Evolutionary conservation across 1,140 invertebrate genomes (phyloP), one percentile per base, ranked within the genome.

Genomic region (Drosophila elegans): DNA sequence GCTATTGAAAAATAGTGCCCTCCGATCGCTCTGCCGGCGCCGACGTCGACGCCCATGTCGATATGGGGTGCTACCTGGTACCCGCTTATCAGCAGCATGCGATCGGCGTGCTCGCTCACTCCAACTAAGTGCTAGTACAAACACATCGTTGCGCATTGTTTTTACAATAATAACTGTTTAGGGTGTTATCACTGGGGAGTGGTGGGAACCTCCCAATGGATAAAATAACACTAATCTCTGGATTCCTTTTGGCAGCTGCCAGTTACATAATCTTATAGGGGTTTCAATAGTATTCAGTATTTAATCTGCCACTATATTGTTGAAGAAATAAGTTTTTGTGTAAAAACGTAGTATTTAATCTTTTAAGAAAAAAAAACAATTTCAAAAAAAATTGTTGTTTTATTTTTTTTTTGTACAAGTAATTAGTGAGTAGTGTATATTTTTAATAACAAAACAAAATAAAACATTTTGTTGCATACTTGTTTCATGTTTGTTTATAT

Each of bases 1-100:
- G 83, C 84, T 80, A 83, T 80, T 67, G 80, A 76, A 89, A 71
- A 57, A 25, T 36, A 62, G 29, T 42, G 66, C 49, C 44, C 38
- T 36, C 29, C 46, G 54, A 13, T 46, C 55, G 60, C 60, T 63
- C 60, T 49, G 74, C 42, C 39, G 9, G 12, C 68, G 41, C 36
- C 32, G 38, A 7, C 71, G 53, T 49, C 38, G 74, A 32, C 42
- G 53, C 29, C 49, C 36, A 11, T 13, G 53, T 63, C 46, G 46
- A 59, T 49, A 63, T 67, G 54, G 56, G 36, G 36, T 53, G 53
- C 78, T 62, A 75, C 56, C 63, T 80, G 71, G 16, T 71, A 52
- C 48, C 34, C 38, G 52, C 36, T 85, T 84, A 83, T 78, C 78
- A 86, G 61, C 36, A 64, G 72, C 42, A 68, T 55, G 45, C 63